Base-by-base conservation (phyloP, 2,888 invertebrate species). In the Cordilura impudica region DNA sequence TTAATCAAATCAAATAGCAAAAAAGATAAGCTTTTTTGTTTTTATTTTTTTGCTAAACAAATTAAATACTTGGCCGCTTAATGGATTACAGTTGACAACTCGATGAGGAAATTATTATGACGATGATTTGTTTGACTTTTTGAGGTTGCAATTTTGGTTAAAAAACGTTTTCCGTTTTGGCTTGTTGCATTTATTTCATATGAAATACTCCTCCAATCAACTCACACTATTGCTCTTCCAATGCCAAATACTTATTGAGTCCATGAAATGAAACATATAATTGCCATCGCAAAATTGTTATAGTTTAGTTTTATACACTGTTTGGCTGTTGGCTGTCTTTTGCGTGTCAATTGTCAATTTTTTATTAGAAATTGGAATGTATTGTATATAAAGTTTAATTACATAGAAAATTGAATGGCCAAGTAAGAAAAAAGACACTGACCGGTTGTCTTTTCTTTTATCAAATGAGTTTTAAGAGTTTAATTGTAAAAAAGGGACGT, bases 371-470 rank as follows among this genome's bases (percentile, higher is more conserved):
- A 49, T 78, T 60, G 60, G 54, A 23, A 66, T 74, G 21, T 54
- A 18, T 54, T 69, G n/a, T n/a, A n/a, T n/a, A 75, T 75, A 75
- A 79, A 75, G 39, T 67, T 75, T 75, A 75, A 79, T 79, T 79
- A 75, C 35, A n/a, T n/a, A 39, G 35, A 39, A 39, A n/a, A 39
- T 39, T n/a, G 35, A 39, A 39, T 31, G 31, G 1, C 2, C 12
- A 10, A 10, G 8, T 31, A 31, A 10, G 8, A 31, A 31, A 31
- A 10, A 31, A 10, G 8, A 31, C 10, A 31, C 10, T 12, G 31
- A 29, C 29, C 45, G 26, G 47, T 47, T 63, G 58, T 43, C 58
- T 58, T 23, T 43, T 19, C 12, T 7, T 23, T 19, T n/a, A n/a
- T 12, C 39, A 21, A 58, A 58, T 39, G 31, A 16, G 49, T 47